These are phyloP conservation scores for Poecilobothrus nobilitatus DNA, from an alignment of 2,888 invertebrate genomes.

Conservation along the genomic window DNA sequence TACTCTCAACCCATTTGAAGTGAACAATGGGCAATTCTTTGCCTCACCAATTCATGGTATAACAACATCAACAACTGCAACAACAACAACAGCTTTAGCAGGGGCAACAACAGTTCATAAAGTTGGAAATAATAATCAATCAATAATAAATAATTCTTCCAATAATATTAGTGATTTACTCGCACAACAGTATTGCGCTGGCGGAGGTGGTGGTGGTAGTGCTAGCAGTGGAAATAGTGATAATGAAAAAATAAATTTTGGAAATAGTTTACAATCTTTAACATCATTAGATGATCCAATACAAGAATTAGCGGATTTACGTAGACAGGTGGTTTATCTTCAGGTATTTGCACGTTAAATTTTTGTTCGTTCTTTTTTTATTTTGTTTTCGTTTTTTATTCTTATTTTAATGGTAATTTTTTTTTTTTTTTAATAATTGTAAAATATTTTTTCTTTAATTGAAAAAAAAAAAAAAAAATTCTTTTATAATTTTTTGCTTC, in stretches of 20 bases:
- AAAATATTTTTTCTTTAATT: not conserved
- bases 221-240: not conserved
- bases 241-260: conserved; percentile 32
- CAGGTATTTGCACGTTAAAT: conserved; percentile 53
- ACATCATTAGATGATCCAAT: conserved; percentile 47
- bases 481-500: no score
- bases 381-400: not conserved
- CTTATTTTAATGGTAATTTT: not conserved
- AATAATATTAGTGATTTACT: not conserved
- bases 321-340: conserved; percentile 72
- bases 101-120: not conserved
- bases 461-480: not conserved
- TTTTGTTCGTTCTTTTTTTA: conserved; percentile 12
- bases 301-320: conserved; percentile 68
- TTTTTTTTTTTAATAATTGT: not conserved
- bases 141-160: conserved; percentile 22
- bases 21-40: conserved; percentile 59
- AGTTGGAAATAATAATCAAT: not conserved
- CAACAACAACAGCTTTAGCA: conserved; percentile 33
- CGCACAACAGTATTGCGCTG: not conserved
- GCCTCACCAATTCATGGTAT: conserved; percentile 26
- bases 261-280: conserved; percentile 48
- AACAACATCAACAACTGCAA: conserved; percentile 10
- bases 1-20: conserved; percentile 82
- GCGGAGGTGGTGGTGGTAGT: not conserved